Percentiles rank a stretch among this genome's conserved stretches.
phyloP scores from a whole-genome alignment of 2,113 vertebrate genomes.

The Ptilorrhoa leucosticta region DNA sequence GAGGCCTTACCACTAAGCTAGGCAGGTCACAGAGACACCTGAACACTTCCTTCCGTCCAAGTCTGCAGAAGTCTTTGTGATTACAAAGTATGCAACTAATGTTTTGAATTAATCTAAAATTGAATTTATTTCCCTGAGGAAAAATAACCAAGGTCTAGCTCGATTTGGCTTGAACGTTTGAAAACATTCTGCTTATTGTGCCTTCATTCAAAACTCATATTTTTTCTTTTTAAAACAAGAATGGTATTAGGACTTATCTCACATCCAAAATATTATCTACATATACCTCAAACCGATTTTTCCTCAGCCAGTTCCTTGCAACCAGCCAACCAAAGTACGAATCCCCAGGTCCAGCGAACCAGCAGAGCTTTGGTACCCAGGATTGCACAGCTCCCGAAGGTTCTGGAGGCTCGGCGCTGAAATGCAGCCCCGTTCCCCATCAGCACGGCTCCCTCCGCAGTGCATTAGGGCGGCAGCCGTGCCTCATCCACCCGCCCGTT shows the following conservation, averaged over 20 bases:
- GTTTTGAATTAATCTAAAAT: neutral
- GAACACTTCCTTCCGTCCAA: neutral
- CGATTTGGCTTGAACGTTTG: neutral
- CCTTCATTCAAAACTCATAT: fast-evolving
- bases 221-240: neutral
- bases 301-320: neutral
- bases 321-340: neutral
- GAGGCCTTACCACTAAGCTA: fast-evolving
- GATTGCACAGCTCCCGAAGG: neutral
- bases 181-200: neutral
- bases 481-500: neutral
- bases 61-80: fast-evolving
- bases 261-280: neutral
- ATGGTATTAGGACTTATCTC: neutral
- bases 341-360: fast-evolving
- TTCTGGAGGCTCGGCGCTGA: neutral
- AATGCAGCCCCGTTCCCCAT: neutral
- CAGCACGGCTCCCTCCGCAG: neutral
- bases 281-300: fast-evolving
- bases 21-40: neutral
- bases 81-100: too few species aligned
- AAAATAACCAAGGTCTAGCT: neutral
- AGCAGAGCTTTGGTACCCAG: too few species aligned
- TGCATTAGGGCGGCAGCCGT: neutral
- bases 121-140: neutral